Percentiles rank a stretch among this genome's conserved stretches.
Conservation (phyloP, 2,888 invertebrate species). For the Hoplodrina ambigua region DNA sequence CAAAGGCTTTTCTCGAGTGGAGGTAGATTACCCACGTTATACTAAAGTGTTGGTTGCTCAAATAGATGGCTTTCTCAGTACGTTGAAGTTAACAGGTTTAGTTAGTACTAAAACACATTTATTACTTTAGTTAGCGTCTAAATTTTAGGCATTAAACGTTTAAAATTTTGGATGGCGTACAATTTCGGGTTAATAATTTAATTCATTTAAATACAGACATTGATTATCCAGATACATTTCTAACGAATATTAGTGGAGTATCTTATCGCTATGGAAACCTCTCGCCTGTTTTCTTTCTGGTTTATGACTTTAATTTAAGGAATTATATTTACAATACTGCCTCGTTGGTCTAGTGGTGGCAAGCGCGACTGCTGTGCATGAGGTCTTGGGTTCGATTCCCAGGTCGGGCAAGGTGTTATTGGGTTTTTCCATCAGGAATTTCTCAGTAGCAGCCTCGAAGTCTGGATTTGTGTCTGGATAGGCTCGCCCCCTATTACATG, state of each 20-base stretch:
- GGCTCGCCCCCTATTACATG: too few relatives aligned
- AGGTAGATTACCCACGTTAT: slow-evolving; percentile 45
- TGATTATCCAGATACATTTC: not conserved
- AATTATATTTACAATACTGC: too few relatives aligned
- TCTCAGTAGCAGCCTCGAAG: too few relatives aligned
- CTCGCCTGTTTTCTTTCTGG: too few relatives aligned
- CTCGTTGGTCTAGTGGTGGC: too few relatives aligned
- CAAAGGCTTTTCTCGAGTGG: slow-evolving; percentile 47
- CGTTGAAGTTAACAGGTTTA: slow-evolving; percentile 39
- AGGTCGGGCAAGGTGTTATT: too few relatives aligned
- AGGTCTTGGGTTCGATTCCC: too few relatives aligned
- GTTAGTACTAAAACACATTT: slow-evolving; percentile 45
- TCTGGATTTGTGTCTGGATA: too few relatives aligned
- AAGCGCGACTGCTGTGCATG: too few relatives aligned
- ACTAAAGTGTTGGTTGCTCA: slow-evolving; percentile 52
- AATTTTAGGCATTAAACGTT: slow-evolving; percentile 15
- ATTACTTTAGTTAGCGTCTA: slow-evolving; percentile 40
- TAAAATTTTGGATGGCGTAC: slow-evolving; percentile 19
- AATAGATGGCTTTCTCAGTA: slow-evolving; percentile 48
- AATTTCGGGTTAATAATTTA: slow-evolving; percentile 11
- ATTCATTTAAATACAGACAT: slow-evolving; percentile 5
- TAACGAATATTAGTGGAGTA: not conserved
- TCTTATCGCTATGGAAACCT: too few relatives aligned
- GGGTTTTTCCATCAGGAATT: too few relatives aligned
- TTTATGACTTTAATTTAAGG: too few relatives aligned